A percentile compares a stretch with the other conserved stretches of the same genome.
Evolutionary conservation across 64 coral and sea anemone genomes (phyloP).

Genomic region (Acropora tenuis): DNA sequence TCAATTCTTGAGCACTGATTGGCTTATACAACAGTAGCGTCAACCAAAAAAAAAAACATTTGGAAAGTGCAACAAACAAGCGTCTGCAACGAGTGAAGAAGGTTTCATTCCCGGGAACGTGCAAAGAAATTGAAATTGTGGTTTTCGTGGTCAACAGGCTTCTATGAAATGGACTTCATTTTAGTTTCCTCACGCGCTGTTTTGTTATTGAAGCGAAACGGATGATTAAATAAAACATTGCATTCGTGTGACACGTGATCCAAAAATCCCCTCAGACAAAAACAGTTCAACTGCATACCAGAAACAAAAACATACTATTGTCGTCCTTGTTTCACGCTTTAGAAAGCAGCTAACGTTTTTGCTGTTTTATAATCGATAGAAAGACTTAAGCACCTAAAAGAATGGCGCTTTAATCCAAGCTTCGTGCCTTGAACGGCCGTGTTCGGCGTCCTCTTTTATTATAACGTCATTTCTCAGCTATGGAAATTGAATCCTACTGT

Average conservation of each 20-base stretch:
- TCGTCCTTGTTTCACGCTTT: background rate
- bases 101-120: background rate
- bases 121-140: conserved; percentile 11
- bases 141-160: background rate
- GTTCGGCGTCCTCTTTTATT: background rate
- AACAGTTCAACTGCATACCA: conserved; percentile 19
- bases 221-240: background rate
- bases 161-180: conserved; percentile 5
- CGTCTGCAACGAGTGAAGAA: conserved; percentile 28
- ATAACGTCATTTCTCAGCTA: conserved; percentile 31
- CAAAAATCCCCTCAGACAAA: conserved; percentile 28
- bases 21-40: background rate
- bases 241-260: conserved; percentile 32
- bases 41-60: conserved; percentile 25
- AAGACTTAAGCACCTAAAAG: background rate
- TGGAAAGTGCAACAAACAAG: conserved; percentile 49
- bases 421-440: conserved; percentile 12
- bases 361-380: background rate
- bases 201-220: conserved; percentile 21
- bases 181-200: background rate
- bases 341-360: background rate
- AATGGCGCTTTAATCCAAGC: conserved; percentile 1
- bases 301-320: conserved; percentile 21
- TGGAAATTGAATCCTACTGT: conserved; percentile 27
- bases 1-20: conserved; percentile 3